Percentiles rank a stretch among this genome's conserved stretches.
phyloP scores from a whole-genome alignment of 2,113 vertebrate genomes.

The Mobula birostris region DNA sequence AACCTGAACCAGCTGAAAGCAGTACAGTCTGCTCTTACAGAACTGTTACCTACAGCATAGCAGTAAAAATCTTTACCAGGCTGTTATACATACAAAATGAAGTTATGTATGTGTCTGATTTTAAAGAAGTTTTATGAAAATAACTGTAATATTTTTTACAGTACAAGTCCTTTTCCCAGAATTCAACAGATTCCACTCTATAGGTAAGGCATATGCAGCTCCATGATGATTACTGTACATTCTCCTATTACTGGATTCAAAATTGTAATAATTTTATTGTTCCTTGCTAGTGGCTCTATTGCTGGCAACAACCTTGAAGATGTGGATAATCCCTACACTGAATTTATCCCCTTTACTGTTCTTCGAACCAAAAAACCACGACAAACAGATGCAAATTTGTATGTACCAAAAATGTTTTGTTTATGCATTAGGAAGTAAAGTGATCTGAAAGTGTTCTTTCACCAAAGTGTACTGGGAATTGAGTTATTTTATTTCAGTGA shows the following conservation, averaged over 20 bases:
- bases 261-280: constrained; percentile 41
- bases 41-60: no score
- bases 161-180: constrained; percentile 52
- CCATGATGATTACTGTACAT: neutral
- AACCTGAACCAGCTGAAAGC: no score
- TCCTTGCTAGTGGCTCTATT: constrained; percentile 52
- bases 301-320: constrained; percentile 56
- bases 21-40: no score
- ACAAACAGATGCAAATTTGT: constrained; percentile 47
- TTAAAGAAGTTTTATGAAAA: no score
- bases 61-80: no score
- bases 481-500: neutral
- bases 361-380: constrained; percentile 45
- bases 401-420: constrained; percentile 40
- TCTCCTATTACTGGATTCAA: neutral
- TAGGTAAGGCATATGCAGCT: constrained; percentile 50
- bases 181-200: constrained; percentile 58
- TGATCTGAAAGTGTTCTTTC: neutral
- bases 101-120: neutral
- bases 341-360: constrained; percentile 48
- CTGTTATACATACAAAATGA: no score
- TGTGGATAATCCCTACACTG: constrained; percentile 49
- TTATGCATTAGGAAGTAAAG: neutral
- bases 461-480: neutral
- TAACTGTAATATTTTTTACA: constrained; percentile 43